A percentile compares a stretch with the other conserved stretches of the same genome.
These are phyloP conservation scores for Noctua comes DNA, from an alignment of 2,888 invertebrate species.

Conservation along the genomic window DNA sequence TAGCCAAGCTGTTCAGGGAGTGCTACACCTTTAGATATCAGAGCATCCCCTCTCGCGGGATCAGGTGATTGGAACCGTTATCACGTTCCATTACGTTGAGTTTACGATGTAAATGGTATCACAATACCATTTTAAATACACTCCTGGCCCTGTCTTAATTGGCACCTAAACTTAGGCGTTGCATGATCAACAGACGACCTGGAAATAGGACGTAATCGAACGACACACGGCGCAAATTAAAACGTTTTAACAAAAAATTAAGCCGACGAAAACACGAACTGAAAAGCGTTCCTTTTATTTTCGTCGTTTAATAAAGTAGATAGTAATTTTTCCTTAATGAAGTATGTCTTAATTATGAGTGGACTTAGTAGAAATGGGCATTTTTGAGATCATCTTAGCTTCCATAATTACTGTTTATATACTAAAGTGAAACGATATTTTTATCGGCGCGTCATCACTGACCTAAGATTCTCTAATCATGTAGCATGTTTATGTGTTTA, in stretches of 20 bases:
- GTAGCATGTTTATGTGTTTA: no score
- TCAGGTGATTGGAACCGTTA: not conserved
- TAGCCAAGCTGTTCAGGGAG: not conserved
- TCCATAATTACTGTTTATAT: constrained; percentile 14
- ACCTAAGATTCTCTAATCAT: no score
- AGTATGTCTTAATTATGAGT: not conserved
- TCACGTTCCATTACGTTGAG: not conserved
- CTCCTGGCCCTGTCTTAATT: not conserved
- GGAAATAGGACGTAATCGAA: no score
- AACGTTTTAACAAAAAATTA: no score
- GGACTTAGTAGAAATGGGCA: not conserved
- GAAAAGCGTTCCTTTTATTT: no score
- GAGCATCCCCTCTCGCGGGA: not conserved
- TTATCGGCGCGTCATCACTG: no score
- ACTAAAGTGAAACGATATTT: no score
- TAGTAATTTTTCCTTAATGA: not conserved
- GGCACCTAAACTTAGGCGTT: no score
- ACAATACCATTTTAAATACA: not conserved
- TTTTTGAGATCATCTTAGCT: not conserved
- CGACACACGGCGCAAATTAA: not conserved
- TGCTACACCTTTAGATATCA: not conserved
- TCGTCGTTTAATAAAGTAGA: not conserved
- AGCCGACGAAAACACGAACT: no score
- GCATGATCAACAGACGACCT: no score
- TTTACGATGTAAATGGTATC: not conserved